phyloP scores from a whole-genome alignment of 2,113 vertebrate species.

The Mohoua ochrocephala region DNA sequence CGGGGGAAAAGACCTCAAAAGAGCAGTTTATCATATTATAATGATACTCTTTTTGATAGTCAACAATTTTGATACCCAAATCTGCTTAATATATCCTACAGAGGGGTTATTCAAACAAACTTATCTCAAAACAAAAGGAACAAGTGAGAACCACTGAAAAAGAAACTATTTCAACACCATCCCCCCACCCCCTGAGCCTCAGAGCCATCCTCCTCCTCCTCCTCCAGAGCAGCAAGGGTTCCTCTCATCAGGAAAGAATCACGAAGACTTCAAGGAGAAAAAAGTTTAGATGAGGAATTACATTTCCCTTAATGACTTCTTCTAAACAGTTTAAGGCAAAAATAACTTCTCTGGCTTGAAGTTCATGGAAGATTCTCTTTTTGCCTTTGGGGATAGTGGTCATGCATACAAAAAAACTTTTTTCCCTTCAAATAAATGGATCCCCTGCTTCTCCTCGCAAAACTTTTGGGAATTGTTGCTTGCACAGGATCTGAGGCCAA shows the following conservation, averaged over 20 bases:
- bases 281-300: background rate
- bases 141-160: background rate
- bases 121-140: background rate
- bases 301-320: background rate
- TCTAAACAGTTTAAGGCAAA: background rate
- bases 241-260: background rate
- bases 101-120: background rate
- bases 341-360: background rate
- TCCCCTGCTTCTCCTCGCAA: background rate
- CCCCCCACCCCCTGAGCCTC: accelerated
- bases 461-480: background rate
- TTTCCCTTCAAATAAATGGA: background rate
- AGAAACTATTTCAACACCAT: background rate
- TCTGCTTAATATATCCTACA: background rate
- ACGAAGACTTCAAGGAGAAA: background rate
- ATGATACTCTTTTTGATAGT: background rate
- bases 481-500: background rate
- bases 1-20: accelerated
- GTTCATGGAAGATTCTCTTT: background rate
- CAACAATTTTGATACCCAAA: background rate
- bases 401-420: accelerated
- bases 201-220: background rate
- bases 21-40: background rate
- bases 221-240: background rate
- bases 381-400: background rate